Percentiles rank a stretch among this genome's conserved stretches.
phyloP scores from a whole-genome alignment of 37 sponge, comb jelly and placozoan species.

The Eunapius fragilis region DNA sequence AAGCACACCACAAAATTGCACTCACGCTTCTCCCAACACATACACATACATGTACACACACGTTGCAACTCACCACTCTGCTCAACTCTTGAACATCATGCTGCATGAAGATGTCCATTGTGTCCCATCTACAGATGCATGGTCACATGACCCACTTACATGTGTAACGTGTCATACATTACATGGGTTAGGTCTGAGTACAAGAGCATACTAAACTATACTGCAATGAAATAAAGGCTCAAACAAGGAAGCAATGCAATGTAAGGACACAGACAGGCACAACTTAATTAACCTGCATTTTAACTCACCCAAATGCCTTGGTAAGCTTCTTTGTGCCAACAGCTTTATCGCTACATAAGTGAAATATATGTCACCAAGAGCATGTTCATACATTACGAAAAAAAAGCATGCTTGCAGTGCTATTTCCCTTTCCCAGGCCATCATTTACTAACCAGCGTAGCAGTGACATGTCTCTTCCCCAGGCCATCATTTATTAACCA shows the following conservation, averaged over 20 bases:
- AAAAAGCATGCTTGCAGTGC: too few species aligned
- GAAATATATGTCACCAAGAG: not conserved
- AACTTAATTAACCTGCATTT: too few species aligned
- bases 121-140: conserved; percentile 78
- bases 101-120: conserved; percentile 98
- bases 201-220: too few species aligned
- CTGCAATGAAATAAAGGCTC: too few species aligned
- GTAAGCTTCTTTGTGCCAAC: conserved; percentile 98
- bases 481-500: not conserved
- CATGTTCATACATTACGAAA: too few species aligned
- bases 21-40: not conserved
- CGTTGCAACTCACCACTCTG: conserved; percentile 75
- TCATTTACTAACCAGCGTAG: not conserved
- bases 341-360: conserved; percentile 80
- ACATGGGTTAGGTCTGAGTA: too few species aligned
- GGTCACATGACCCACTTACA: not conserved
- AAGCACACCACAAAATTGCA: not conserved
- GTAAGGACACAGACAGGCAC: too few species aligned
- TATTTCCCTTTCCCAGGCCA: too few species aligned
- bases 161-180: not conserved
- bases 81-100: conserved; percentile 97
- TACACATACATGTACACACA: not conserved
- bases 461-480: not conserved
- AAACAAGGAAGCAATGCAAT: too few species aligned
- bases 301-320: conserved; percentile 90